These are phyloP conservation scores for Caracal caracal DNA, from an alignment of 2,113 vertebrate genomes.

Conservation along the genomic window DNA sequence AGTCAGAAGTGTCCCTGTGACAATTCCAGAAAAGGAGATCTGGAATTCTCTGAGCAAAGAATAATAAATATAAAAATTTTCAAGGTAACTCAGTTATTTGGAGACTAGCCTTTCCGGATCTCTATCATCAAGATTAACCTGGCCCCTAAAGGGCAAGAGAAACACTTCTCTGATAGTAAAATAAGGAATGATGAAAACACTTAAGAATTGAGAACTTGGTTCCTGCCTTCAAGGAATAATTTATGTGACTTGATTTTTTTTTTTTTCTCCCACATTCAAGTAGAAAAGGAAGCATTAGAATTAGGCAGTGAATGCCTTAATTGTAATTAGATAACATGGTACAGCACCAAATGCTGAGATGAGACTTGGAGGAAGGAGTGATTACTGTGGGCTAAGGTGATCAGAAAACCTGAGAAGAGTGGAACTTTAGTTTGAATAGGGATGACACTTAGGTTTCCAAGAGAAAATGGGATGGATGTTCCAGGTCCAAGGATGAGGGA, in stretches of 20 bases:
- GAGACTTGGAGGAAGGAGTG: neutral
- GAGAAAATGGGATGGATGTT: neutral
- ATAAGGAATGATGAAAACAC: slow-evolving; percentile 27
- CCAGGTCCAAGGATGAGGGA: neutral
- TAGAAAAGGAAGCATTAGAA: slow-evolving; percentile 10
- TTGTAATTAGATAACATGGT: neutral
- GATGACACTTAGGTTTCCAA: neutral
- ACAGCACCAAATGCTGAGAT: neutral
- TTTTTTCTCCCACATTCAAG: neutral
- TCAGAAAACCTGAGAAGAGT: neutral
- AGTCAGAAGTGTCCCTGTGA: neutral
- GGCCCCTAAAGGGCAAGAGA: neutral
- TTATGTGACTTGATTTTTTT: neutral
- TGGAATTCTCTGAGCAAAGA: slow-evolving; percentile 52
- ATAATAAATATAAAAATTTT: slow-evolving; percentile 2
- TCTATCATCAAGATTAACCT: slow-evolving; percentile 33
- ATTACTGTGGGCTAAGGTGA: neutral
- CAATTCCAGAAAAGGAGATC: neutral
- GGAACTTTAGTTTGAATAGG: slow-evolving; percentile 1
- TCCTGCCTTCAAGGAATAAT: slow-evolving; percentile 15
- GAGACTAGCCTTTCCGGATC: slow-evolving; percentile 4
- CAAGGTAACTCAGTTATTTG: slow-evolving; percentile 18
- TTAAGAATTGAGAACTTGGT: slow-evolving; percentile 13
- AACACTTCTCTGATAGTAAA: slow-evolving; percentile 39
- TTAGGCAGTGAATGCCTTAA: neutral